These are phyloP conservation scores for Luffia ferchaultella DNA, from an alignment of 2,888 invertebrate genomes.

Conservation along the genomic window DNA sequence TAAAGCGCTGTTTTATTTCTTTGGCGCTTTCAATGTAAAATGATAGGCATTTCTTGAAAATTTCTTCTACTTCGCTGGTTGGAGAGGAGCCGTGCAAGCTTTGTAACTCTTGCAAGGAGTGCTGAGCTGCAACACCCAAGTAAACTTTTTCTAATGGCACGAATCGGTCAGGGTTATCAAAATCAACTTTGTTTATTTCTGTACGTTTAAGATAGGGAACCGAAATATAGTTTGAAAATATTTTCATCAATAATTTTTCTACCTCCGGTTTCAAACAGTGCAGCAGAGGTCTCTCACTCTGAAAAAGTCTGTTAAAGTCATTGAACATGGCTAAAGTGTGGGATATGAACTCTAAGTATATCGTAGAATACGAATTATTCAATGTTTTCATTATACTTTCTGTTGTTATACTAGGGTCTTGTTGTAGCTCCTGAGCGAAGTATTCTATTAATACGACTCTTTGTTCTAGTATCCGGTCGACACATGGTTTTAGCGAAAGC, in stretches of 20 bases:
- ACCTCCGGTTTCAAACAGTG: not conserved
- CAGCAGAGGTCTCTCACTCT: not conserved
- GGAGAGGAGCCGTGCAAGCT: not conserved
- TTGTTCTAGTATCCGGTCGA: not conserved
- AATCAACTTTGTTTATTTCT: constrained; percentile 4
- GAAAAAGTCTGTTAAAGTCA: not conserved
- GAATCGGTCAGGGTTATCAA: constrained; percentile 1
- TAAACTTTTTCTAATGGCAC: not conserved
- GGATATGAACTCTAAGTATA: constrained; percentile 2
- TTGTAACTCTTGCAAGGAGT: not conserved
- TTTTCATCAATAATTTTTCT: constrained; percentile 11
- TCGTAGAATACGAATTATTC: not conserved
- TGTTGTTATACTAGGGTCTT: constrained; percentile 1
- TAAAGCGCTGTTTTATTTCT: not conserved
- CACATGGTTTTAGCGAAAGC: not conserved
- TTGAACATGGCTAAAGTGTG: not conserved
- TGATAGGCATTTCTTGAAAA: not conserved
- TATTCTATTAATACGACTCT: not conserved
- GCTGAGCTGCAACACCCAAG: not conserved
- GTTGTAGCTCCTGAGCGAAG: not conserved
- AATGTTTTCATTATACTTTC: not conserved
- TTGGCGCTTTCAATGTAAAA: not conserved
- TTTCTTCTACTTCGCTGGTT: not conserved
- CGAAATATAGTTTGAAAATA: constrained; percentile 11
- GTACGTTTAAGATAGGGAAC: constrained; percentile 3